Percentiles rank a stretch among this genome's conserved stretches.
Conservation (phyloP, 2,797 vertebrate genomes). For the Phaenicophaeus curvirostris region DNA sequence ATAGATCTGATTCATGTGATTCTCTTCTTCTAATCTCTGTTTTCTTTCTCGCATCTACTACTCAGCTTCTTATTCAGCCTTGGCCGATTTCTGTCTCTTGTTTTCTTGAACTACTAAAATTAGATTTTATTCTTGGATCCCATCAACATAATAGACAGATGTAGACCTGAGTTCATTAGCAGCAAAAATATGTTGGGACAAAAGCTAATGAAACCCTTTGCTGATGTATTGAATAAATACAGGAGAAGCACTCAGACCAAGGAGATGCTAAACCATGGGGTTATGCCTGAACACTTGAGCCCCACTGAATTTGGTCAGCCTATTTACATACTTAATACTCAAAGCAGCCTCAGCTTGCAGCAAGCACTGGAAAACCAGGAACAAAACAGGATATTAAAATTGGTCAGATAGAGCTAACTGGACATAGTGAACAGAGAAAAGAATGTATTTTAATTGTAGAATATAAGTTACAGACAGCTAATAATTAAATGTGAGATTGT, state of each 20-base stretch:
- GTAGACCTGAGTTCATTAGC: neutral
- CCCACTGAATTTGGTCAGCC: neutral
- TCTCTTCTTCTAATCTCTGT: neutral
- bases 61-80: slow-evolving; percentile 64
- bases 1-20: slow-evolving; percentile 22
- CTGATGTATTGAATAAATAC: neutral
- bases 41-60: slow-evolving; percentile 3
- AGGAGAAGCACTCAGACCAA: neutral
- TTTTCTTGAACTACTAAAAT: slow-evolving; percentile 69
- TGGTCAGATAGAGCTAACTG: neutral
- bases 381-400: neutral
- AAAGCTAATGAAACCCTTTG: neutral
- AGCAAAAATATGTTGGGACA: neutral
- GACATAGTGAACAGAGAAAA: neutral
- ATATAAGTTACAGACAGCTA: neutral
- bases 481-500: neutral
- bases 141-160: neutral
- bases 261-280: neutral
- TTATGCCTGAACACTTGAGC: neutral
- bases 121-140: slow-evolving; percentile 46
- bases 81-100: slow-evolving; percentile 63
- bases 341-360: neutral
- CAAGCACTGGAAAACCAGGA: neutral
- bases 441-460: neutral
- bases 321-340: neutral